Percentiles rank a stretch among this genome's conserved stretches.
phyloP scores from a whole-genome alignment of 2,113 vertebrate species.

The Gymnorhina tibicen region DNA sequence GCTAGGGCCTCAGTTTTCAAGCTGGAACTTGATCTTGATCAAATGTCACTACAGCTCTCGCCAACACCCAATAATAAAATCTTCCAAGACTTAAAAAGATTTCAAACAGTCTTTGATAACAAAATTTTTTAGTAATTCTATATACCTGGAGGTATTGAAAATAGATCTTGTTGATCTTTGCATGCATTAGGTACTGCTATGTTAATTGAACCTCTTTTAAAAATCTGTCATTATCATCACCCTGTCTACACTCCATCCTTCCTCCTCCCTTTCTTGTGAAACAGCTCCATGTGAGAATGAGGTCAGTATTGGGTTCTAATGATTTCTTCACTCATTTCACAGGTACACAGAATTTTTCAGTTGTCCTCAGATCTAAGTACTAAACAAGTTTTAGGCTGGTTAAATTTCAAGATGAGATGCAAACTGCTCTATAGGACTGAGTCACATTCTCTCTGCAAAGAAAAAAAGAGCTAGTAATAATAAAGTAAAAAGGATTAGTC shows the following conservation, averaged over 20 bases:
- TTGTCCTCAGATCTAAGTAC: not conserved
- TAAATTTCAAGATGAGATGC: not conserved
- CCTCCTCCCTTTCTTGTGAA: not conserved
- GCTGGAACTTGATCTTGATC: not conserved
- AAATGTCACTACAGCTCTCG: not conserved
- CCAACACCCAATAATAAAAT: not conserved
- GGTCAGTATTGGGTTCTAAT: not conserved
- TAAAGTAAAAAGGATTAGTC: not conserved
- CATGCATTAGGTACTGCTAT: not conserved
- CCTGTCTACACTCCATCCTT: not conserved
- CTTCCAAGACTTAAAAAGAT: not conserved
- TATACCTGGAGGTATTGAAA: not conserved
- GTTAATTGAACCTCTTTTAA: slow-evolving; percentile 1
- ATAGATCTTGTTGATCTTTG: not conserved
- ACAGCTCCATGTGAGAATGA: slow-evolving; percentile 13
- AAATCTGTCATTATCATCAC: not conserved
- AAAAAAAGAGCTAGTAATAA: not conserved
- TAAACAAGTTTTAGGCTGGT: not conserved
- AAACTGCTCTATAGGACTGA: not conserved
- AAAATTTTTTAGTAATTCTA: not conserved
- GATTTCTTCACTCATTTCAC: slow-evolving; percentile 38
- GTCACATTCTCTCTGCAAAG: not conserved
- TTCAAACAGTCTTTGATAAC: not conserved
- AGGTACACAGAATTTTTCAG: not conserved
- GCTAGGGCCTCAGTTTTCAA: not conserved